phyloP scores from a whole-genome alignment of 30 jellyfish, hydroid and myxozoan genomes.

The Pelagia noctiluca region DNA sequence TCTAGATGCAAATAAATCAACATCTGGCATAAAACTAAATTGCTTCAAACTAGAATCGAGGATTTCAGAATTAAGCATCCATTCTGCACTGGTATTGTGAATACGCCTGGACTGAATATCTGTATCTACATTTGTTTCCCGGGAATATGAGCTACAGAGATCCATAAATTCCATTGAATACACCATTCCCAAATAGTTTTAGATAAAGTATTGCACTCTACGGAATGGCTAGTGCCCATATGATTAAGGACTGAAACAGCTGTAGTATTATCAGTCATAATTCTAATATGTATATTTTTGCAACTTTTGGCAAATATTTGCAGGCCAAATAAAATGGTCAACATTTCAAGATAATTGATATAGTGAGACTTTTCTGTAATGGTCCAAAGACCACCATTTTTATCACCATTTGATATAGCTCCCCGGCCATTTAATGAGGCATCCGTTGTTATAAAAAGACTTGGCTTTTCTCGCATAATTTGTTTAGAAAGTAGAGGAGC shows the following conservation, averaged over 20 bases:
- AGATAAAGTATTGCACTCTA: background rate
- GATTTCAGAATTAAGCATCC: too few relatives aligned
- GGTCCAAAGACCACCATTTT: too few relatives aligned
- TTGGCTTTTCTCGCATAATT: background rate
- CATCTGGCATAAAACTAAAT: too few relatives aligned
- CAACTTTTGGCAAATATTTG: background rate
- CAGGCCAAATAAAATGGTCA: background rate
- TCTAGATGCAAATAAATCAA: too few relatives aligned
- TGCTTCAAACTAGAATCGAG: too few relatives aligned
- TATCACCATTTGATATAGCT: too few relatives aligned
- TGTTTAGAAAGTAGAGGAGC: background rate
- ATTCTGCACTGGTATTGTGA: too few relatives aligned
- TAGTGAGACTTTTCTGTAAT: too few relatives aligned
- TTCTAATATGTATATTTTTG: background rate
- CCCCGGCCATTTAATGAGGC: background rate
- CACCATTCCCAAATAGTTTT: too few relatives aligned
- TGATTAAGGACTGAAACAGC: too few relatives aligned
- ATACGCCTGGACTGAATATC: too few relatives aligned
- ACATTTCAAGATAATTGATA: background rate
- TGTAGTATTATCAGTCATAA: background rate
- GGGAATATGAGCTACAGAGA: background rate
- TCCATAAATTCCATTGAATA: background rate
- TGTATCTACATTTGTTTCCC: background rate
- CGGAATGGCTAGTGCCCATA: conserved; percentile 6
- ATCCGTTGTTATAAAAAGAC: background rate